These are phyloP conservation scores for Carterocephalus palaemon DNA, from an alignment of 2,888 invertebrate species.

Conservation along the genomic window DNA sequence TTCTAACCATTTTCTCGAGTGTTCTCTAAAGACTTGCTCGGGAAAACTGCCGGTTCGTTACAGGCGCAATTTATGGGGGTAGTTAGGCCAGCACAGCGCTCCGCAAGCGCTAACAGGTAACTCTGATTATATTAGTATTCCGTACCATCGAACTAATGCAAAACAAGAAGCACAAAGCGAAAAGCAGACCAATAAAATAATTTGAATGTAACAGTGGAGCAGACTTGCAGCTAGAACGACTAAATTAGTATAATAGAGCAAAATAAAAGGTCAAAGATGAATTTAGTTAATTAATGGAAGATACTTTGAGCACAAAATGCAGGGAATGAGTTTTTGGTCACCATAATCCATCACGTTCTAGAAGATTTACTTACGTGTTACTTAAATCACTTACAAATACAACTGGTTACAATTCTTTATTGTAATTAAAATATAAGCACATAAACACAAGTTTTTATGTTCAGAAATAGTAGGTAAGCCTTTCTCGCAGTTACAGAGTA, in stretches of 20 bases:
- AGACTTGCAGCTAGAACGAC: too few relatives aligned
- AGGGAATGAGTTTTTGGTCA: too few relatives aligned
- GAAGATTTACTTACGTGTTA: too few relatives aligned
- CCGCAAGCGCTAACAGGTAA: slow-evolving; percentile 48
- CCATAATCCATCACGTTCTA: too few relatives aligned
- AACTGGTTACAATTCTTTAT: neutral
- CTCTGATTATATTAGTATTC: slow-evolving; percentile 35
- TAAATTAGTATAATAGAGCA: too few relatives aligned
- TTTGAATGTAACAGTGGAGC: too few relatives aligned
- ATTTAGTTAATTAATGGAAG: too few relatives aligned
- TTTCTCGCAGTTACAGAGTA: slow-evolving; percentile 7
- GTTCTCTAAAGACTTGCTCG: slow-evolving; percentile 53
- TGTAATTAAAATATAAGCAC: neutral
- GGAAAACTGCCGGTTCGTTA: slow-evolving; percentile 58
- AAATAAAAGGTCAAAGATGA: too few relatives aligned
- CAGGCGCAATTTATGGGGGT: slow-evolving; percentile 60
- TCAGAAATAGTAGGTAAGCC: slow-evolving; percentile 4
- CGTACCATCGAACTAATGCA: slow-evolving; percentile 33
- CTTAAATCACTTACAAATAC: too few relatives aligned
- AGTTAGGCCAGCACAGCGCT: slow-evolving; percentile 56
- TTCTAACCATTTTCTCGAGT: slow-evolving; percentile 51
- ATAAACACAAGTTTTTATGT: neutral
- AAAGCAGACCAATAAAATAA: too few relatives aligned
- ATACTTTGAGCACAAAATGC: too few relatives aligned
- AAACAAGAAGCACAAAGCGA: too few relatives aligned